Percentiles rank a stretch among this genome's conserved stretches.
phyloP scores from a whole-genome alignment of 2,888 invertebrate species.

The Drepana falcataria region DNA sequence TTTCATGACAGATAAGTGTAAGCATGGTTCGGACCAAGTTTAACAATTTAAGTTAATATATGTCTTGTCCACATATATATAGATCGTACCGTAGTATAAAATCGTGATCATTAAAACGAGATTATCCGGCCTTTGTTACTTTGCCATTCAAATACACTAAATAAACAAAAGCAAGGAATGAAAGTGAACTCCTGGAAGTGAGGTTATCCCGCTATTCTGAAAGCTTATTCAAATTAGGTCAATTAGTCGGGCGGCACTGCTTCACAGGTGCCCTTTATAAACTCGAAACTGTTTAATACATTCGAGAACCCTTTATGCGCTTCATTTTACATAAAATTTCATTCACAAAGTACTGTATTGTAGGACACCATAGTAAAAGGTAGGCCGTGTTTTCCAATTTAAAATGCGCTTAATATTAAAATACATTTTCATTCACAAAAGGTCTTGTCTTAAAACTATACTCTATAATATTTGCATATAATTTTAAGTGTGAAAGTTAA shows the following conservation, averaged over 20 bases:
- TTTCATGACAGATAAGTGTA: no score
- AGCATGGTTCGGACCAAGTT: no score
- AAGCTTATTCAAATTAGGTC: conserved; percentile 47
- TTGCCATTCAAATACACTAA: conserved; percentile 18
- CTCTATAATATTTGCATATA: no score
- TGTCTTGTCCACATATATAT: neutral
- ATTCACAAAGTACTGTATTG: neutral
- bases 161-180: conserved; percentile 25
- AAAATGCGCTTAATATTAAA: no score
- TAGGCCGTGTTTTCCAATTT: no score
- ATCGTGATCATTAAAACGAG: conserved; percentile 3
- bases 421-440: no score
- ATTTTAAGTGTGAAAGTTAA: no score
- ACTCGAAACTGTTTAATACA: neutral
- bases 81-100: neutral
- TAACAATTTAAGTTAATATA: no score
- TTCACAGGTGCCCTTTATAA: conserved; percentile 21
- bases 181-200: conserved; percentile 34
- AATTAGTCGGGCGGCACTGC: conserved; percentile 34
- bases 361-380: neutral
- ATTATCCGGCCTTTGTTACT: conserved; percentile 7
- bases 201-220: conserved; percentile 23
- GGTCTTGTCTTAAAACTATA: no score
- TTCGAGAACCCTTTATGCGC: neutral
- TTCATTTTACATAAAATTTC: neutral